Conservation (phyloP, 2,113 vertebrate genomes). For the Clarias batrachus region DNA sequence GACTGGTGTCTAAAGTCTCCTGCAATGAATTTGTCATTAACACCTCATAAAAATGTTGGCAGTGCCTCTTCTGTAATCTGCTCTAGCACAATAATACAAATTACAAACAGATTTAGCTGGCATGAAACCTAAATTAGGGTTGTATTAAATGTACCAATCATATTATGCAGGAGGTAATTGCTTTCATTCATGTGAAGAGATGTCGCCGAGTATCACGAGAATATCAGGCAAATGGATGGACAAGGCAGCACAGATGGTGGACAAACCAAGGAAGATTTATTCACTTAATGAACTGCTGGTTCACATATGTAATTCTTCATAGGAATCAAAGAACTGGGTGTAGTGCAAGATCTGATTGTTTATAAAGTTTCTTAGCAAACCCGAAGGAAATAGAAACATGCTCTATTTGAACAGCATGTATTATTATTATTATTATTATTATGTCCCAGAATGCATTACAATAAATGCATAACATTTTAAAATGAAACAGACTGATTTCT, state of each 20-base stretch:
- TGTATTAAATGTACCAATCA: conserved; percentile 44
- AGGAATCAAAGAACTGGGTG: conserved; percentile 26
- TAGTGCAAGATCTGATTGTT: conserved; percentile 15
- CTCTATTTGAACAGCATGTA: neutral
- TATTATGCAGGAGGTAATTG: conserved; percentile 52
- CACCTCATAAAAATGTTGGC: conserved; percentile 62
- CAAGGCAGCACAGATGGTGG: conserved; percentile 36
- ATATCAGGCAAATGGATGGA: conserved; percentile 39
- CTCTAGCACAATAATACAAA: conserved; percentile 57
- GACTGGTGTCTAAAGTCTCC: conserved; percentile 46
- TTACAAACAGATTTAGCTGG: conserved; percentile 53
- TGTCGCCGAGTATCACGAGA: conserved; percentile 34
- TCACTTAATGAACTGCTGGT: conserved; percentile 45
- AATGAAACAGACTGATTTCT: neutral
- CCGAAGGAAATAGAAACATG: neutral
- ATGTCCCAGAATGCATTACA: neutral
- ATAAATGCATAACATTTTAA: neutral
- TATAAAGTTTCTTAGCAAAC: neutral
- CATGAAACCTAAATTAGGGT: conserved; percentile 53
- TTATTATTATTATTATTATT: neutral
- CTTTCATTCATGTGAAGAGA: conserved; percentile 41
- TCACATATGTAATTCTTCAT: conserved; percentile 40
- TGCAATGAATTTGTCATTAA: conserved; percentile 59
- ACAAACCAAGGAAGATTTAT: conserved; percentile 36
- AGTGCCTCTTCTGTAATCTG: conserved; percentile 59